Evolutionary conservation across 1,140 invertebrate genomes (phyloP).

Genomic region (Lysiphlebus fabarum): DNA sequence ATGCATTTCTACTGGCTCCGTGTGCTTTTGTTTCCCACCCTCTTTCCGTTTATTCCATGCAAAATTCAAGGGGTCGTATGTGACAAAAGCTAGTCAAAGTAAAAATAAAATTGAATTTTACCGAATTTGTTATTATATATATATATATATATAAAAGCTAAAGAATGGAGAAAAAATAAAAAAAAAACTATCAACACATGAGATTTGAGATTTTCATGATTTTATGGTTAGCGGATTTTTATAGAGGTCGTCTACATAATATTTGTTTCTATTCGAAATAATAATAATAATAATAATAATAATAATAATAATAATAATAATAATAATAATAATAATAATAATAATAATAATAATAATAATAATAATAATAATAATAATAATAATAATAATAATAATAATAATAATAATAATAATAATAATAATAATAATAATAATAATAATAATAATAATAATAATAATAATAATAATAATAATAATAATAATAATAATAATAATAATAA

Average conservation of each 20-base stretch:
- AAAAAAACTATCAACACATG: too few relatives aligned
- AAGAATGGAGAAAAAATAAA: too few relatives aligned
- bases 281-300: neutral
- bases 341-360: neutral
- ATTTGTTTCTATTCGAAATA: too few relatives aligned
- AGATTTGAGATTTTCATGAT: too few relatives aligned
- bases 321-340: slow-evolving; percentile 8
- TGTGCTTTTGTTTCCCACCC: slow-evolving; percentile 9
- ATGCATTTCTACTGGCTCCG: slow-evolving; percentile 47
- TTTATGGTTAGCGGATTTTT: too few relatives aligned
- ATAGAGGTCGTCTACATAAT: too few relatives aligned
- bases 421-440: slow-evolving; percentile 8
- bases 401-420: neutral
- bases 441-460: neutral
- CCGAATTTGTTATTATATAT: neutral
- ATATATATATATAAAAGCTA: too few relatives aligned
- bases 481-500: neutral
- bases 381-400: neutral
- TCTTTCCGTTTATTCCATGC: neutral
- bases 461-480: neutral
- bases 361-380: neutral
- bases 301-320: neutral
- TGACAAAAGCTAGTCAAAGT: slow-evolving; percentile 20
- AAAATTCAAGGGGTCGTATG: slow-evolving; percentile 22
- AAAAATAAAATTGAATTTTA: slow-evolving; percentile 16